Percentiles rank a stretch among this genome's conserved stretches.
These are phyloP conservation scores for Ptyas mucosa DNA, from an alignment of 2,113 vertebrate species.

Conservation along the genomic window DNA sequence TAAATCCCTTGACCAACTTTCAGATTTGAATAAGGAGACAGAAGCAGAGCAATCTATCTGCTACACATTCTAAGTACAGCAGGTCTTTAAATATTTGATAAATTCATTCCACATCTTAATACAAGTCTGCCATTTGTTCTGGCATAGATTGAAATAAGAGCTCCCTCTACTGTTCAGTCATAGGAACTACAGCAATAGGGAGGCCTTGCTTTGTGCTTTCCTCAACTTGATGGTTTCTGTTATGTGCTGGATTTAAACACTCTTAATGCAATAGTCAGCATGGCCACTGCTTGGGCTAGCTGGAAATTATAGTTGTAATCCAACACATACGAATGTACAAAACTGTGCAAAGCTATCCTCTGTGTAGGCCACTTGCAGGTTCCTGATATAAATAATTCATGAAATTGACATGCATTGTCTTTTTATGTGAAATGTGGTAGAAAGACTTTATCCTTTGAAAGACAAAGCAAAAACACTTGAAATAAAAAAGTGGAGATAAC, in stretches of 20 bases:
- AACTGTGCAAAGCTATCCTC: not conserved
- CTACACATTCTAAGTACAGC: not conserved
- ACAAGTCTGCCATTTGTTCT: not conserved
- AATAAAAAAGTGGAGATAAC: not conserved
- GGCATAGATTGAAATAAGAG: fast-evolving
- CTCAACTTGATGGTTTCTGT: not conserved
- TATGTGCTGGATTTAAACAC: not conserved
- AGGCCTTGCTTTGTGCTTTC: not conserved
- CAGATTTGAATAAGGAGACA: not conserved
- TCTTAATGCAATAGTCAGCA: not conserved
- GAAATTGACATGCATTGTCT: not conserved
- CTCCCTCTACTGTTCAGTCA: not conserved
- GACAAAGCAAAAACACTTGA: not conserved
- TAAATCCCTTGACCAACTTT: not conserved
- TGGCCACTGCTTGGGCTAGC: not conserved
- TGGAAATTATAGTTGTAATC: not conserved
- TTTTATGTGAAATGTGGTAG: not conserved
- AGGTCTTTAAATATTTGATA: not conserved
- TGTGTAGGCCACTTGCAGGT: not conserved
- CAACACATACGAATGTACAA: not conserved
- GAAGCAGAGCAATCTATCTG: not conserved
- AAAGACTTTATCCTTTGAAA: not conserved
- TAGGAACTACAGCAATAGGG: not conserved
- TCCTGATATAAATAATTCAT: not conserved
- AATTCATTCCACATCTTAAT: not conserved